A percentile compares a stretch with the other conserved stretches of the same genome.
Conservation (phyloP, 2,888 invertebrate genomes). For the Napeogenes sylphis region DNA sequence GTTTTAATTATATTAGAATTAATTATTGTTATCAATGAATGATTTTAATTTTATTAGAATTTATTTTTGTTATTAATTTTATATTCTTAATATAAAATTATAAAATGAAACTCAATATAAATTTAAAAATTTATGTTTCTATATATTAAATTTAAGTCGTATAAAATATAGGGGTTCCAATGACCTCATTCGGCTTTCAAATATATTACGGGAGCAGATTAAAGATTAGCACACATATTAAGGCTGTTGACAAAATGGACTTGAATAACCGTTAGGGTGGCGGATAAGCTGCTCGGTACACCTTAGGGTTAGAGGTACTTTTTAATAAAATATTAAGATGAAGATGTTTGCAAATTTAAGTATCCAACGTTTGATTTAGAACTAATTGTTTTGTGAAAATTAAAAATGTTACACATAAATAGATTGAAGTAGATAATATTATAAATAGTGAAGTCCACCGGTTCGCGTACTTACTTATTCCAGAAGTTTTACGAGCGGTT, state of each 20-base stretch:
- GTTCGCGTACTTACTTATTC: slow-evolving; percentile 5
- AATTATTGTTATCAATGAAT: too few relatives aligned
- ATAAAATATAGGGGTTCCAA: slow-evolving; percentile 1
- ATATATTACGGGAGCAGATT: slow-evolving; percentile 11
- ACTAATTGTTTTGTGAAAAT: background rate
- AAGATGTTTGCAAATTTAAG: background rate
- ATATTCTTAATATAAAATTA: too few relatives aligned
- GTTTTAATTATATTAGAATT: background rate
- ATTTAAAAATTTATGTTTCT: too few relatives aligned
- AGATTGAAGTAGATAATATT: background rate
- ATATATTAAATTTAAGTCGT: background rate
- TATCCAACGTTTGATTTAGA: too few relatives aligned
- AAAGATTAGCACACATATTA: slow-evolving; percentile 14
- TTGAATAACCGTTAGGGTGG: slow-evolving; percentile 13
- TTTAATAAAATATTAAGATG: slow-evolving; percentile 14
- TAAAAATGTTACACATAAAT: background rate
- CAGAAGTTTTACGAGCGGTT: slow-evolving; percentile 8
- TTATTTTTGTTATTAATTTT: too few relatives aligned
- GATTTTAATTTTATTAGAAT: too few relatives aligned
- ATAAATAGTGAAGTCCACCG: slow-evolving; percentile 1
- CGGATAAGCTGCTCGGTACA: slow-evolving; percentile 19
- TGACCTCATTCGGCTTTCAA: slow-evolving; percentile 9
- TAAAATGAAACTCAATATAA: too few relatives aligned
- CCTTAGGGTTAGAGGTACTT: slow-evolving; percentile 18
- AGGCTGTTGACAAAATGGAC: slow-evolving; percentile 16